Conservation (phyloP, 2,113 vertebrate species). For the Leptobrachium ailaonicum region DNA sequence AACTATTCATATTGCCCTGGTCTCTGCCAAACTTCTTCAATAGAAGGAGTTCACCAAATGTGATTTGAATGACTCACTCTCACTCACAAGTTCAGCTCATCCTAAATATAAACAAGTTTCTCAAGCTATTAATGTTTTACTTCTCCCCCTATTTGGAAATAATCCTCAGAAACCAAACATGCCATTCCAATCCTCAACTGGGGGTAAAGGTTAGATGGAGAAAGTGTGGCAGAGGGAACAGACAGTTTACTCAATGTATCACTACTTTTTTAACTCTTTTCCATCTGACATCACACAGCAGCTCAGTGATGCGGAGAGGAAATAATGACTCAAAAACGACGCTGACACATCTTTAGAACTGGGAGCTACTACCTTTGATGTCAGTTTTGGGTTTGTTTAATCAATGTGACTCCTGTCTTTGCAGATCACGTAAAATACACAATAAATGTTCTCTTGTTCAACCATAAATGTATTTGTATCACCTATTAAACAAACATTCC, state of each 20-base stretch:
- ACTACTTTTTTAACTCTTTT: constrained; percentile 28
- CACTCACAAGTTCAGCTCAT: constrained; percentile 17
- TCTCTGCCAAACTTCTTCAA: not conserved
- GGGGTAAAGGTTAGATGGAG: constrained; percentile 28
- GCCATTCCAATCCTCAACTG: constrained; percentile 21
- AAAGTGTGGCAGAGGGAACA: constrained; percentile 42
- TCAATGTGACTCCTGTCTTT: not conserved
- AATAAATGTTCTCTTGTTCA: not conserved
- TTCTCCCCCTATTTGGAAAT: constrained; percentile 46
- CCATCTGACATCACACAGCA: constrained; percentile 22
- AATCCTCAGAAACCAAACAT: constrained; percentile 35
- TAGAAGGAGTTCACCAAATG: constrained; percentile 1
- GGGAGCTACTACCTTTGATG: not conserved
- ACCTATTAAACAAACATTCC: not conserved
- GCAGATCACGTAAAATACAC: not conserved
- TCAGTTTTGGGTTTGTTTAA: not conserved
- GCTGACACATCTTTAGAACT: not conserved
- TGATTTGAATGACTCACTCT: constrained; percentile 27
- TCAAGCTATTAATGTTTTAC: constrained; percentile 25
- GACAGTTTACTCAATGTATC: constrained; percentile 28
- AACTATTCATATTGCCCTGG: not conserved
- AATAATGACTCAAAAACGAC: constrained; percentile 19
- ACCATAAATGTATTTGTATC: not conserved
- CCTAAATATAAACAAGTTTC: constrained; percentile 31
- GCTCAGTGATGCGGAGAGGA: constrained; percentile 20